Percentiles rank a stretch among this genome's conserved stretches.
These are phyloP conservation scores for Glaucomys volans DNA, from an alignment of 2,113 vertebrate genomes.

Conservation along the genomic window DNA sequence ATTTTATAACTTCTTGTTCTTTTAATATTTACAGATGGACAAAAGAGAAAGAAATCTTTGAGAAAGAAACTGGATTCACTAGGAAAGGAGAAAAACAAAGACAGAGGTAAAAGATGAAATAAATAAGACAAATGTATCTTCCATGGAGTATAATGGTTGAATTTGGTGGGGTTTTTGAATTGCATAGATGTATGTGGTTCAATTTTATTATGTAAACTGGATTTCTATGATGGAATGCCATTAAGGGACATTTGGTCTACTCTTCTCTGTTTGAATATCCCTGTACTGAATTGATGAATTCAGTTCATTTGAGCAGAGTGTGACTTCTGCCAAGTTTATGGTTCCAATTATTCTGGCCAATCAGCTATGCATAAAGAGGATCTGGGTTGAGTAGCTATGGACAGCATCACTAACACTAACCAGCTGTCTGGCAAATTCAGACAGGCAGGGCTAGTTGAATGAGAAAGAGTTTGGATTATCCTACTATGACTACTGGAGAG, in stretches of 20 bases:
- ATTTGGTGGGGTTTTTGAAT: slow-evolving; percentile 62
- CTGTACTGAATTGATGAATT: slow-evolving; percentile 70
- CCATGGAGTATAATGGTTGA: slow-evolving; percentile 45
- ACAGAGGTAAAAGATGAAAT: slow-evolving; percentile 92
- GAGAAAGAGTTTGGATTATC: slow-evolving; percentile 54
- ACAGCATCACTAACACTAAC: slow-evolving; percentile 71
- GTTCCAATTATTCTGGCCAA: slow-evolving; percentile 74
- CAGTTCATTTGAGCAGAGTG: slow-evolving; percentile 58
- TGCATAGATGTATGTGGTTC: slow-evolving; percentile 37
- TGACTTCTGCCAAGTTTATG: slow-evolving; percentile 63
- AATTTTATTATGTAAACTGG: slow-evolving; percentile 62
- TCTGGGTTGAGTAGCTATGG: slow-evolving; percentile 58
- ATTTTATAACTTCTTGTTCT: slow-evolving; percentile 57
- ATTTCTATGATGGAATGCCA: slow-evolving; percentile 61
- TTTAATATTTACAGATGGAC: slow-evolving; percentile 91
- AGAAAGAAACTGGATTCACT: slow-evolving; percentile 97
- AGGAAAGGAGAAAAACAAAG: slow-evolving; percentile 97
- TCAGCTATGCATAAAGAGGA: slow-evolving; percentile 56
- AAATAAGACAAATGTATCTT: slow-evolving; percentile 49
- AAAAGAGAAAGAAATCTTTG: slow-evolving; percentile 97
- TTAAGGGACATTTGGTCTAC: slow-evolving; percentile 48
- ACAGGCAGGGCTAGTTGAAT: slow-evolving; percentile 61
- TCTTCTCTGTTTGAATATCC: slow-evolving; percentile 61
- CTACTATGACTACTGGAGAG: slow-evolving; percentile 59
- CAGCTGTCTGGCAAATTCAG: slow-evolving; percentile 75